Conservation (phyloP, 1,140 invertebrate species). For the Drosophila tropicalis region DNA sequence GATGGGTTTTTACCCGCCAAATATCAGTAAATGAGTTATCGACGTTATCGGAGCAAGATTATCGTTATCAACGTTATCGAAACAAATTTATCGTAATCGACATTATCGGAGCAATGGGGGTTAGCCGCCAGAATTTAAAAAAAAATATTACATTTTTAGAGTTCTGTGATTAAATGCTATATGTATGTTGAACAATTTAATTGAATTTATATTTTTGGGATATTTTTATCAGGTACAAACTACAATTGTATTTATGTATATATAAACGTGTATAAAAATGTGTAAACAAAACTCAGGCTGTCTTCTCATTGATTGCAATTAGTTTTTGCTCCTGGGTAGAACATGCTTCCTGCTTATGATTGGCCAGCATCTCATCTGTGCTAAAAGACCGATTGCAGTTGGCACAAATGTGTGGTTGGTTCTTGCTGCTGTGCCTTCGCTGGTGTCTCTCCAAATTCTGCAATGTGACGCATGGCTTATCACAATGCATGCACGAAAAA, state of each 20-base stretch:
- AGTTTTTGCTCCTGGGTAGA: not conserved
- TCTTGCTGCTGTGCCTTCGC: slow-evolving; percentile 36
- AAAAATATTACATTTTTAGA: too few species aligned
- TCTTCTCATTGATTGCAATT: not conserved
- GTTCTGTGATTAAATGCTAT: too few species aligned
- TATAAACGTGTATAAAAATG: not conserved
- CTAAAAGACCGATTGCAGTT: not conserved
- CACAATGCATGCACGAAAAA: slow-evolving; percentile 48
- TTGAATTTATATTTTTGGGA: not conserved
- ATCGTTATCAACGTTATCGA: too few species aligned
- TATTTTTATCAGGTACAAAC: slow-evolving; percentile 10
- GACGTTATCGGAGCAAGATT: too few species aligned
- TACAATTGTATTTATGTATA: not conserved
- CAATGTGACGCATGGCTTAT: slow-evolving; percentile 50
- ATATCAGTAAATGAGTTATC: too few species aligned
- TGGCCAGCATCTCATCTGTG: not conserved
- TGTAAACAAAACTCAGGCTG: not conserved
- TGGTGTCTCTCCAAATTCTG: slow-evolving; percentile 52
- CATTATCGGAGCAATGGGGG: too few species aligned
- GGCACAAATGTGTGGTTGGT: slow-evolving; percentile 6
- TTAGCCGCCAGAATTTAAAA: not conserved
- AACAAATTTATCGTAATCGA: too few species aligned
- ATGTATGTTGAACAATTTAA: not conserved
- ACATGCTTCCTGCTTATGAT: not conserved
- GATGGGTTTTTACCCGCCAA: too few species aligned